These are phyloP conservation scores for Podotricha telesiphe DNA, from an alignment of 2,888 invertebrate genomes.

Conservation along the genomic window DNA sequence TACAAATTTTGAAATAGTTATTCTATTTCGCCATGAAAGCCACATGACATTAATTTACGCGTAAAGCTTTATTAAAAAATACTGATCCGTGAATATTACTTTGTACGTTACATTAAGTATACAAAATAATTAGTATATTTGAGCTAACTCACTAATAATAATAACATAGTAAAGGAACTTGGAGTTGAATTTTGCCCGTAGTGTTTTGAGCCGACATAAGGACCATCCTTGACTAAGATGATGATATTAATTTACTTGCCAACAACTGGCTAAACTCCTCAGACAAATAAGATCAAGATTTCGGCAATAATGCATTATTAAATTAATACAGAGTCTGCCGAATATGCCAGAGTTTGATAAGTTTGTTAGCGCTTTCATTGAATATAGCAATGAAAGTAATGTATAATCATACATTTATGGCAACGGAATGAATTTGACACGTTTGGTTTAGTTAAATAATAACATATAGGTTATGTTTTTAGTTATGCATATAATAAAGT, in stretches of 20 bases:
- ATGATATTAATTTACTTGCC: conserved; percentile 24
- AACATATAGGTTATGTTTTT: too few species aligned
- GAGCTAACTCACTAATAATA: background rate
- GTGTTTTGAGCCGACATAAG: conserved; percentile 1
- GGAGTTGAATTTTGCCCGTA: background rate
- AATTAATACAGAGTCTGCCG: conserved; percentile 26
- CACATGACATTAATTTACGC: background rate
- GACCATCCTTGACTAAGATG: conserved; percentile 7
- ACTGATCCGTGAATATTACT: too few species aligned
- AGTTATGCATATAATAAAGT: too few species aligned
- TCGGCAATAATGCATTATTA: conserved; percentile 31
- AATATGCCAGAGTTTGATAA: conserved; percentile 25
- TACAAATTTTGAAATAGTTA: background rate
- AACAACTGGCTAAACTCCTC: conserved; percentile 21
- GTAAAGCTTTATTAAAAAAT: background rate
- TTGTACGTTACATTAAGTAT: too few species aligned
- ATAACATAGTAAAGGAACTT: background rate
- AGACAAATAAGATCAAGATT: conserved; percentile 24
- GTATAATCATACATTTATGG: background rate
- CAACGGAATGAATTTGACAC: background rate
- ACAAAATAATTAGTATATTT: background rate
- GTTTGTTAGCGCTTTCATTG: conserved; percentile 20
- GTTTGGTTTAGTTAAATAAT: too few species aligned
- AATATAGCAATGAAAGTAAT: background rate
- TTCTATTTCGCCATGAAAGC: too few species aligned